These are phyloP conservation scores for Collichthys lucidus DNA, from an alignment of 2,113 vertebrate species.

Conservation along the genomic window DNA sequence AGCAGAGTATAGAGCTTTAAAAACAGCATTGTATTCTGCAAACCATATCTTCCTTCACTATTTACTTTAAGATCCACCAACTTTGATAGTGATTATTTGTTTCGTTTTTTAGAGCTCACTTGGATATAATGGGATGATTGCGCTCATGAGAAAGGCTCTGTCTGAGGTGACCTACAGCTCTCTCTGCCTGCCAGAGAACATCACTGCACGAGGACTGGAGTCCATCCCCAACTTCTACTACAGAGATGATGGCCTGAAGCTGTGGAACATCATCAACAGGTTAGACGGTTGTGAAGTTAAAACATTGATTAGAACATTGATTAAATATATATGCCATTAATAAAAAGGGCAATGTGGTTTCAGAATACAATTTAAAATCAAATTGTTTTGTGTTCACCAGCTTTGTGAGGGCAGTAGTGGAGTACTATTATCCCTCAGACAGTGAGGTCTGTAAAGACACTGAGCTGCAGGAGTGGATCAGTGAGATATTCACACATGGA, in stretches of 20 bases:
- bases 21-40: not conserved
- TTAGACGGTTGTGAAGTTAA: too few species aligned
- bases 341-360: too few species aligned
- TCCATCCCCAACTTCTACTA: conserved; percentile 68
- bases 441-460: too few species aligned
- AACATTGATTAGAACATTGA: too few species aligned
- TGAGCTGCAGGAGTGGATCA: too few species aligned
- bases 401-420: too few species aligned
- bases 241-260: conserved; percentile 71
- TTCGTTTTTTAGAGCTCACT: conserved; percentile 44
- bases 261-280: too few species aligned
- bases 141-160: conserved; percentile 56
- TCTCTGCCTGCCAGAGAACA: conserved; percentile 72
- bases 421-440: too few species aligned
- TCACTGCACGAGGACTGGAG: conserved; percentile 61
- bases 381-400: too few species aligned
- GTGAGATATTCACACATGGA: too few species aligned
- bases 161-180: conserved; percentile 63
- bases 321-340: too few species aligned
- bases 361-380: too few species aligned
- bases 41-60: not conserved
- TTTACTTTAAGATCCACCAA: not conserved
- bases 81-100: not conserved
- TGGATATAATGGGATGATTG: conserved; percentile 27
- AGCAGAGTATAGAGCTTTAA: not conserved